Evolutionary conservation across 2,113 vertebrate genomes (phyloP), one percentile per base, ranked within the genome.

Genomic region (Anolis carolinensis): DNA sequence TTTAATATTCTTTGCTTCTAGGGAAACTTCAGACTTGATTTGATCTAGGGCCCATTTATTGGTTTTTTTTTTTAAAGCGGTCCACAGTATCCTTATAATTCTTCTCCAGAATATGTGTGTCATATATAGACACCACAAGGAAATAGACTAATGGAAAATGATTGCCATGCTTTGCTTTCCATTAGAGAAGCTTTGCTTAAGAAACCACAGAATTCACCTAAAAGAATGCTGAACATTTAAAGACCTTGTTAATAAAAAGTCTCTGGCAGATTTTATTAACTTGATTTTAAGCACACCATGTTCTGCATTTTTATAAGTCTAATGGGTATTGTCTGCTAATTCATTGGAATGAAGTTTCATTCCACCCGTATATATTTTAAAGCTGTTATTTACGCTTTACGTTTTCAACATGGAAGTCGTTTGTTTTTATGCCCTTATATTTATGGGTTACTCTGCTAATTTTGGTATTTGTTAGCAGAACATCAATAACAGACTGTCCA

Each of bases 371-470:
- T 73, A 87, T 5, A 65, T 85, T 92, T 95, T 89, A 93, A 93
- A 92, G 52, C 39, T 89, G 30, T 90, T 93, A 89, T 92, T 92
- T 95, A 88, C 92, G 81, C 55, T 90, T 90, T 90, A 75, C 75
- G 36, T 82, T 87, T 90, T 80, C 44, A 81, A 3, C 65, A 84
- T 79, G 62, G 81, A 79, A n/a, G 8, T 25, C 81, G 59, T 88
- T 90, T 92, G 86, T 93, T 65, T 93, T 95, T 92, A 92, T 90
- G 44, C 90, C 81, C 63, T 82, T 92, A 67, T 92, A 91, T 93
- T 93, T 92, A 87, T 55, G 81, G 79, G 73, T 88, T 84, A 90
- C 65, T 83, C 34, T 89, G 65, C 52, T 80, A 82, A 68, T 67
- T 91, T 87, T 92, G 27, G 79, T 90, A 81, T 92, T 39, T 85